phyloP scores from a whole-genome alignment of 2,797 vertebrate genomes.

The Alosa sapidissima region DNA sequence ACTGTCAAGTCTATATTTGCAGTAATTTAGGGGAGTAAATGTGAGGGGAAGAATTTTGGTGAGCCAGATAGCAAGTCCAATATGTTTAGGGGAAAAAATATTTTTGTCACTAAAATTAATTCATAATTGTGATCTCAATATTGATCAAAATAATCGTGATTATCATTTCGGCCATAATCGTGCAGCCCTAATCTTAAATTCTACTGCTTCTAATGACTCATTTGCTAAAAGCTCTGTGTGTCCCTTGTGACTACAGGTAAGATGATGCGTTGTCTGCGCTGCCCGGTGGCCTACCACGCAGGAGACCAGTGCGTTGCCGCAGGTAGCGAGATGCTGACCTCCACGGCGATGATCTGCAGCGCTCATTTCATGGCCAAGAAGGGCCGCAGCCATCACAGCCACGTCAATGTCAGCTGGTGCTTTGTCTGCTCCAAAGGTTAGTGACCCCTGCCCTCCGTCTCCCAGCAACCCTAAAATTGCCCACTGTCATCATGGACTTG shows the following conservation, averaged over 20 bases:
- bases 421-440: slow-evolving; percentile 98
- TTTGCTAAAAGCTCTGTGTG: neutral
- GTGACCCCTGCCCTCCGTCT: slow-evolving; percentile 9
- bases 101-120: too few relatives aligned
- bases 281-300: slow-evolving; percentile 90
- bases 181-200: too few relatives aligned
- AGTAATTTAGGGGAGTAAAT: too few relatives aligned
- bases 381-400: slow-evolving; percentile 91
- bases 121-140: too few relatives aligned
- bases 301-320: slow-evolving; percentile 91
- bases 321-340: slow-evolving; percentile 85
- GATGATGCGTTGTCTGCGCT: slow-evolving; percentile 92
- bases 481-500: neutral
- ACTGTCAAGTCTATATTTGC: too few relatives aligned
- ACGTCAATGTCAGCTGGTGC: slow-evolving; percentile 99
- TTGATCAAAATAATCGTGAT: too few relatives aligned
- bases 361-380: slow-evolving; percentile 91
- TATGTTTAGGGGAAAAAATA: too few relatives aligned
- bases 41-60: too few relatives aligned
- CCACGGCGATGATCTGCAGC: slow-evolving; percentile 88
- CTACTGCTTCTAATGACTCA: too few relatives aligned
- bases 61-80: too few relatives aligned
- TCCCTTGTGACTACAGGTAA: slow-evolving; percentile 70
- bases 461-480: neutral
- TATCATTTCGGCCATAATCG: too few relatives aligned